Base-by-base conservation (phyloP, 2,888 invertebrate species). In the Euclidia mi region DNA sequence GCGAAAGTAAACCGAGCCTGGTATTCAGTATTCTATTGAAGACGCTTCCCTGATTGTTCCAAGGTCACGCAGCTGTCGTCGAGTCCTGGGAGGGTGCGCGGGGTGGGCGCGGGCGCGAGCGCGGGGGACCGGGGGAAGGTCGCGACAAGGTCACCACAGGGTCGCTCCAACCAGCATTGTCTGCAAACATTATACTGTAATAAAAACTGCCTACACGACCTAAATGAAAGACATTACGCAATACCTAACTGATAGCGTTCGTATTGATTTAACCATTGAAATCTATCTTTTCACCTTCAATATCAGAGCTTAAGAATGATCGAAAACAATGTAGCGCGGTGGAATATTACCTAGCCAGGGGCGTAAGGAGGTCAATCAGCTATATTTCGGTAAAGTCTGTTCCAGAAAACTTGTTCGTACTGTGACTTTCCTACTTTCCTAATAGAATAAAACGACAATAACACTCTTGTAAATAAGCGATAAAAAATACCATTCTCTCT, bases 101-200 rank as follows among this genome's bases (percentile, higher is more conserved):
- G 71, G 59, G 63, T 77, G 71, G 56, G 63, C 77, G 79, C 78
- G 76, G 77, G 75, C 65, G 49, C 71, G 76, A 60, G 70, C 74
- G 52, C 68, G 56, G 68, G 64, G 48, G 61, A 43, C 35, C 74
- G 81, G 71, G 70, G 75, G 75, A 85, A 90, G 91, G 90, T 89
- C 88, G 78, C 63, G 57, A 58, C 85, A 91, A 91, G 90, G 92
- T 86, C 86, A 81, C 64, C 68, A 59, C 80, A 83, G 83, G 86
- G 87, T 85, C 83, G 83, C 77, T 71, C 65, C 73, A 62, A 70
- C 75, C 70, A 68, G 67, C 67, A 76, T 82, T 81, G 83, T 83
- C 82, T 83, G 75, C 78, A 78, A 79, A 79, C 78, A 79, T 80
- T 71, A 81, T 77, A 80, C 76, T 71, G 71, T 71, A 72, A 75